Base-by-base conservation (phyloP, 2,888 invertebrate species). In the Ferdinandea cuprea region DNA sequence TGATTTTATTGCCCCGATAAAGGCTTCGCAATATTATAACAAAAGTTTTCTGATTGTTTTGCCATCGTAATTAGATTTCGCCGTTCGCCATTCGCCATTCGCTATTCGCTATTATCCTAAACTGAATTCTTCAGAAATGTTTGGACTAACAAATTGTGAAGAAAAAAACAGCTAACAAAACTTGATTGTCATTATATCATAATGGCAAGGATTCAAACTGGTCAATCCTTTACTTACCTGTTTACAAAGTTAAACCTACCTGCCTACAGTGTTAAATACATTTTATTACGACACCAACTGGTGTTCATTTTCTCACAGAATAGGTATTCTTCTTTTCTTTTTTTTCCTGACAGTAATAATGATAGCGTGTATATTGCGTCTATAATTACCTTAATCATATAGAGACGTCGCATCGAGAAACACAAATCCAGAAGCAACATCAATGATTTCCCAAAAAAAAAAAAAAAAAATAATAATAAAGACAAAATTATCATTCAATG, bases 401-500 rank as follows among this genome's bases (percentile, higher is more conserved):
- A 48, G 63, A 54, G 15, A 35, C n/a, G 9, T 32, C n/a, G 21
- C 17, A 28, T 30, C 13, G 30, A 17, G 35, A 32, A 25, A 76
- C 37, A 25, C 63, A 59, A 71, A 65, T 40, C 52, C 69, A 81
- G 80, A 65, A 81, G 80, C 80, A 59, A 17, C 59, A 59, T 15
- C 37, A 59, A 46, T 15, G 71, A 46, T 46, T 50, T 30, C 52
- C 35, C 65, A 19, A 25, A 32, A 81, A n/a, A n/a, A n/a, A n/a
- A n/a, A n/a, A n/a, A n/a, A n/a, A n/a, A n/a, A n/a, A n/a, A n/a
- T n/a, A n/a, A n/a, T n/a, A n/a, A n/a, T n/a, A n/a, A n/a, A n/a
- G n/a, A n/a, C n/a, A n/a, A n/a, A 69, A 80, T 80, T 76, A 76
- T 59, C 76, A 63, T 76, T 59, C 69, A 76, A 69, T 80, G 69